A percentile compares a stretch with the other conserved stretches of the same genome.
These are phyloP conservation scores for Caenorhabditis japonica DNA, from an alignment of 2,888 invertebrate genomes.

Conservation along the genomic window DNA sequence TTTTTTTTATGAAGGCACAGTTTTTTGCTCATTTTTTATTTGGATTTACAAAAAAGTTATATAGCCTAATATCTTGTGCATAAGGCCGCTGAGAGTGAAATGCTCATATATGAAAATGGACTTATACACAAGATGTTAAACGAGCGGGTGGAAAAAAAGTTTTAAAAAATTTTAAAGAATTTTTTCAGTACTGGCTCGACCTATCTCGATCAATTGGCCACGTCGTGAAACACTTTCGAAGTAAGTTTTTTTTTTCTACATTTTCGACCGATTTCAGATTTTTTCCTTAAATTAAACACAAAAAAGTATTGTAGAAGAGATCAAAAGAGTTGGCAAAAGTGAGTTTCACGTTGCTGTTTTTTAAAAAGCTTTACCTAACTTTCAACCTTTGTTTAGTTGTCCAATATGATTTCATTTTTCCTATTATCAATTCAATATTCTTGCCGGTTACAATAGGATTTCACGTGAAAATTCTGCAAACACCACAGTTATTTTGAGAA, in stretches of 20 bases:
- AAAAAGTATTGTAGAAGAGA: slow-evolving; percentile 35
- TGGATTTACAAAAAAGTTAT: too few relatives aligned
- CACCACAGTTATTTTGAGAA: too few relatives aligned
- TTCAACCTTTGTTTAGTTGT: slow-evolving; percentile 20
- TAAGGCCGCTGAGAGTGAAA: too few relatives aligned
- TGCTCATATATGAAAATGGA: too few relatives aligned
- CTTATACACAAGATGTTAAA: too few relatives aligned
- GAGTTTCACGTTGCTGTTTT: slow-evolving; percentile 29
- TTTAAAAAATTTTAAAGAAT: slow-evolving; percentile 7
- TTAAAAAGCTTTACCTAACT: neutral
- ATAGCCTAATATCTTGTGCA: too few relatives aligned
- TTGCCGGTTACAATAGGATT: too few relatives aligned
- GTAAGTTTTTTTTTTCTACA: slow-evolving; percentile 79
- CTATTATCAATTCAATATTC: too few relatives aligned
- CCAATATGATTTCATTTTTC: neutral
- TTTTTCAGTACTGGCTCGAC: slow-evolving; percentile 92
- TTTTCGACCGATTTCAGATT: neutral
- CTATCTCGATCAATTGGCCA: slow-evolving; percentile 85
- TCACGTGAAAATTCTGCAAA: too few relatives aligned
- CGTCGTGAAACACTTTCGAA: slow-evolving; percentile 90
- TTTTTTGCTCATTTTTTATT: too few relatives aligned
- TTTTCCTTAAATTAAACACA: slow-evolving; percentile 1
- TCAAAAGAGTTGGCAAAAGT: slow-evolving; percentile 54
- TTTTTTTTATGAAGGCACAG: slow-evolving; percentile 2
- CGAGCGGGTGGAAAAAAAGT: too few relatives aligned